Evolutionary conservation across 2,113 vertebrate species (phyloP).

Genomic region (Enhydra lutris): DNA sequence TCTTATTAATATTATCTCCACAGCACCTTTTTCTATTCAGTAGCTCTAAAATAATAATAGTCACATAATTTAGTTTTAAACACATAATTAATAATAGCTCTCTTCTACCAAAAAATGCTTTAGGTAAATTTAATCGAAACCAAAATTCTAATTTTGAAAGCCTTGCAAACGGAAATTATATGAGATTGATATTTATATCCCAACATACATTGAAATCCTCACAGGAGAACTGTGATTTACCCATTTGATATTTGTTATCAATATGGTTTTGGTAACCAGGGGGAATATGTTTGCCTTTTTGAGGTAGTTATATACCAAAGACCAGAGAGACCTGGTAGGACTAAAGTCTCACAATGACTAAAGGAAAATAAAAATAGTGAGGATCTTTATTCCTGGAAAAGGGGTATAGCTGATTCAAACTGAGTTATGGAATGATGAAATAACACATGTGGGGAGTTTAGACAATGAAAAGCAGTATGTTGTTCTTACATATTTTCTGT

Average conservation of each 20-base stretch:
- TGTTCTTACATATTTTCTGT: neutral
- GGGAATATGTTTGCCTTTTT: neutral
- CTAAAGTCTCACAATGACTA: neutral
- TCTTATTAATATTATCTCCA: neutral
- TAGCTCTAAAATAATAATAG: slow-evolving; percentile 31
- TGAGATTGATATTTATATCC: neutral
- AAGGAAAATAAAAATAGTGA: neutral
- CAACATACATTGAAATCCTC: neutral
- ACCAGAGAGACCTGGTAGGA: neutral
- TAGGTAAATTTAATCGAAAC: neutral
- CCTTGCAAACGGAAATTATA: neutral
- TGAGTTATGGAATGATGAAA: neutral
- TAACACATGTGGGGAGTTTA: neutral
- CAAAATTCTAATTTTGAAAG: neutral
- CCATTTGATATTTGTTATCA: neutral
- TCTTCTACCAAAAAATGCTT: neutral
- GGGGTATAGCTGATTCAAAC: neutral
- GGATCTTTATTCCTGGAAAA: neutral
- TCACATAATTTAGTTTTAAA: slow-evolving; percentile 38
- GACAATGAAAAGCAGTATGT: neutral
- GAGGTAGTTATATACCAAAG: neutral
- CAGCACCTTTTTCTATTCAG: neutral
- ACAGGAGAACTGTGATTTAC: neutral
- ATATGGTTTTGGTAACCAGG: neutral
- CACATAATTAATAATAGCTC: neutral